Evolutionary conservation across 2,113 vertebrate genomes (phyloP).

Genomic region (Phylloscopus trochilus): DNA sequence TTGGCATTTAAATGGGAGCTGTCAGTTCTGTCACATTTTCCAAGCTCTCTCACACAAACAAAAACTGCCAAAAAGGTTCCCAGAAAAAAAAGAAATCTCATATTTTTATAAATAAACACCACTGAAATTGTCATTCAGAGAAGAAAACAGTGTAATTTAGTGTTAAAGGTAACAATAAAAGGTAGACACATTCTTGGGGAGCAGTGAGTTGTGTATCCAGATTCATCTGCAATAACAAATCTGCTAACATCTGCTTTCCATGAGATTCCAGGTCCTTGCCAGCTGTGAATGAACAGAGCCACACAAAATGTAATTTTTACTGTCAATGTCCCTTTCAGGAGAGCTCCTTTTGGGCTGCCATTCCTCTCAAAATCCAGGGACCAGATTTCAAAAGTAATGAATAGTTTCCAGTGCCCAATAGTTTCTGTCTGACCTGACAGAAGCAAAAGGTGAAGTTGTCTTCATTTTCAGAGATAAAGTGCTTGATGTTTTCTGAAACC

Average conservation of each 20-base stretch:
- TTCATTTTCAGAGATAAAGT: not conserved
- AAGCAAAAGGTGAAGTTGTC: not conserved
- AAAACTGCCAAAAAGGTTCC: not conserved
- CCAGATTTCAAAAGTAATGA: not conserved
- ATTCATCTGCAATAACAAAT: not conserved
- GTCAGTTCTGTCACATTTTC: not conserved
- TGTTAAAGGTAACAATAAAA: not conserved
- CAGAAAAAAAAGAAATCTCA: not conserved
- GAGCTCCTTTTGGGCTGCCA: not conserved
- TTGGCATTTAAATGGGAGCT: slow-evolving; percentile 29
- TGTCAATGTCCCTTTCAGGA: not conserved
- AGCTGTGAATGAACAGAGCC: not conserved
- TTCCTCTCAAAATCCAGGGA: not conserved
- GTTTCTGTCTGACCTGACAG: not conserved
- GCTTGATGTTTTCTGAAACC: not conserved
- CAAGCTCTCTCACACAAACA: not conserved
- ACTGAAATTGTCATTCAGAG: not conserved
- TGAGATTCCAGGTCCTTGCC: not conserved
- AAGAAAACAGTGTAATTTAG: not conserved
- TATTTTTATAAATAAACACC: not conserved
- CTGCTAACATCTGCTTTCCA: not conserved
- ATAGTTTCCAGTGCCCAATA: not conserved
- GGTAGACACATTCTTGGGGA: not conserved
- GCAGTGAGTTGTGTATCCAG: not conserved
- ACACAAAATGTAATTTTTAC: not conserved